Evolutionary conservation across 1,140 invertebrate species (phyloP), one percentile per base, ranked within the genome.

Genomic region (Daktulosphaira vitifoliae): DNA sequence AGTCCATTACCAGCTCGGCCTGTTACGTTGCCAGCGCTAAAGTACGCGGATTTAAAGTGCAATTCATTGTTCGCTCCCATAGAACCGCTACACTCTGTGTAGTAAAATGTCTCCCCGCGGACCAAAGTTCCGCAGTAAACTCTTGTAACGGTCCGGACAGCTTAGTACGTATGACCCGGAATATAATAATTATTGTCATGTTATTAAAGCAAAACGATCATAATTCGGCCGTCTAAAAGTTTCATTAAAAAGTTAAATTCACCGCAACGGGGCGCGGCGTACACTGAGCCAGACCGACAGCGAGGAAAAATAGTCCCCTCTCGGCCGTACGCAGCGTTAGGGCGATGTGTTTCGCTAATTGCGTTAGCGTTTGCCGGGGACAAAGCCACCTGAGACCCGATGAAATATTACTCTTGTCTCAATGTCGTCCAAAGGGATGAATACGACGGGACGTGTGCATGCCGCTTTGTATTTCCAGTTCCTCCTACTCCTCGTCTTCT

Each of bases 171-270:
- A 33, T 39, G 52, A 11, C 38, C 39, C 39, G 5, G 25, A 38
- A 44, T 23, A 48, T 46, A 48, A 62, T 62, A 62, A 62, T n/a
- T n/a, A n/a, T 62, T 62, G 56, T 62, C 56, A 48, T 62, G 46
- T 62, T 62, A 62, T 62, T 62, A 62, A 62, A 62, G 56, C 56
- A 62, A 62, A 62, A 62, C 56, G 56, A 62, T 62, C 56, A 48
- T 62, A 62, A 62, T 62, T 62, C 20, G 42, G 42, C 7, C 13
- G 42, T 44, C 25, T 29, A 39, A 62, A 48, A 62, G 56, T 62
- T 48, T 62, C 56, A 33, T 62, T 62, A 62, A 62, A 62, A 62
- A 62, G 54, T 59, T 59, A 6, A 6, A 16, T 46, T 18, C 2
- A 5, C 13, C 54, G 54, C 42, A 9, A 38, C 18, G 23, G 52